Evolutionary conservation across 2,888 invertebrate species (phyloP), one percentile per base, ranked within the genome.

Genomic region (Anoplius nigerrimus): DNA sequence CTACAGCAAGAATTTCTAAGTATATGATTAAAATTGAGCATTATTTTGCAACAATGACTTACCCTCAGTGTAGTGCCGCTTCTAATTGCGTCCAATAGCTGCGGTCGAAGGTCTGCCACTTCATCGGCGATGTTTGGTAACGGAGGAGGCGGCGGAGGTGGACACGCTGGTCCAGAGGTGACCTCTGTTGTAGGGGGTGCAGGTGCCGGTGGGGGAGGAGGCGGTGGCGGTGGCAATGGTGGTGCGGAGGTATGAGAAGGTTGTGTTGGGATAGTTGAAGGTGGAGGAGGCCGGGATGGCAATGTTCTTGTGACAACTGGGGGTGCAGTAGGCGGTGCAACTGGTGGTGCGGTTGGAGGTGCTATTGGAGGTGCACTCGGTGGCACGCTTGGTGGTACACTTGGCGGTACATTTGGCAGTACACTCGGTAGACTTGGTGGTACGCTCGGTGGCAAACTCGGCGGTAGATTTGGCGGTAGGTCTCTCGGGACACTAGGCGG

Each of bases 51-150:
- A 52, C 0, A 18, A 22, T 13, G 42, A 72, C 72, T 71, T 82
- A 95, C 96, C 91, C 93, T 95, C 56, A 97, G 90, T 15, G 91
- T 90, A 62, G 93, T 93, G 56, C 96, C 96, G 81, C 90, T 92
- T 78, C 95, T 92, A 82, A 98, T 98, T 84, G 95, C 95, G 81
- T 96, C 94, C 93, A 98, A 92, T 55, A 98, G 92, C 57, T 93
- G 94, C 62, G 93, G 91, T 65, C 93, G 91, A 2, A 91, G 85
- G 88, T 95, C 94, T 6, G 90, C 76, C 34, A 88, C 82, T 85
- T 86, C 84, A 60, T 79, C 75, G 62, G 83, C 80, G 75, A 80
- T 82, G 74, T 82, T 76, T 80, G 84, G 68, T 34, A 75, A 63
- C 58, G 66, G 69, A 13, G 85, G 81, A 20, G 85, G 82, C 43